Percentiles rank a stretch among this genome's conserved stretches.
phyloP scores from a whole-genome alignment of 2,113 vertebrate species.

The Sardina pilchardus region DNA sequence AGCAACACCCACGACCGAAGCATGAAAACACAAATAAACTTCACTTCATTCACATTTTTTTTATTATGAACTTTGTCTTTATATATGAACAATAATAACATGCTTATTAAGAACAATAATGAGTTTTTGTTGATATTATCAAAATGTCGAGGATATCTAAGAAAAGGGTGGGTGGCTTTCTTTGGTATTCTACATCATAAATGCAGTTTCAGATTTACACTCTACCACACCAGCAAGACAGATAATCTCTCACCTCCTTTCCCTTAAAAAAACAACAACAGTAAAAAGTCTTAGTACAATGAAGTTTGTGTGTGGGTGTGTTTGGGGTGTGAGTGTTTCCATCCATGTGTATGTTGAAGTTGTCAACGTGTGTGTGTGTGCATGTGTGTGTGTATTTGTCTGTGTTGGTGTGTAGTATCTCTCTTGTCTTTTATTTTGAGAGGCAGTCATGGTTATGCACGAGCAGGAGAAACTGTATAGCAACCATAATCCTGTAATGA shows the following conservation, averaged over 20 bases:
- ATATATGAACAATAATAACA: conserved; percentile 40
- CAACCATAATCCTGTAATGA: not conserved
- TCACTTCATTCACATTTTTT: conserved; percentile 61
- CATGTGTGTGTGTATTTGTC: conserved; percentile 24
- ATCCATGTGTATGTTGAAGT: conserved; percentile 12
- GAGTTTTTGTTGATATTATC: conserved; percentile 60
- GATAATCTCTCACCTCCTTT: conserved; percentile 1
- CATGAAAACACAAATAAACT: conserved; percentile 27
- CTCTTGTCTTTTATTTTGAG: not conserved
- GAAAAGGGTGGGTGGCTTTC: conserved; percentile 34
- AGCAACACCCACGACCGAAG: conserved; percentile 44
- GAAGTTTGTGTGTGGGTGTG: conserved; percentile 18
- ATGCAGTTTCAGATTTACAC: conserved; percentile 45
- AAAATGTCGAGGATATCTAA: conserved; percentile 59
- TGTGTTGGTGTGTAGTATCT: not conserved
- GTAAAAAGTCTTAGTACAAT: conserved; percentile 23
- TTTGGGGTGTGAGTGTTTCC: conserved; percentile 17
- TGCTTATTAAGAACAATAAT: conserved; percentile 41
- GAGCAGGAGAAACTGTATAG: not conserved
- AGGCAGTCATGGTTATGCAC: not conserved
- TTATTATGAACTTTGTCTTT: conserved; percentile 31
- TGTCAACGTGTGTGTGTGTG: conserved; percentile 12
- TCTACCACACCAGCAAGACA: conserved; percentile 16
- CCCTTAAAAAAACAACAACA: conserved; percentile 24
- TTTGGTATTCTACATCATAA: conserved; percentile 38